Evolutionary conservation across 2,888 invertebrate genomes (phyloP).

Genomic region (Ectobius pallidus): DNA sequence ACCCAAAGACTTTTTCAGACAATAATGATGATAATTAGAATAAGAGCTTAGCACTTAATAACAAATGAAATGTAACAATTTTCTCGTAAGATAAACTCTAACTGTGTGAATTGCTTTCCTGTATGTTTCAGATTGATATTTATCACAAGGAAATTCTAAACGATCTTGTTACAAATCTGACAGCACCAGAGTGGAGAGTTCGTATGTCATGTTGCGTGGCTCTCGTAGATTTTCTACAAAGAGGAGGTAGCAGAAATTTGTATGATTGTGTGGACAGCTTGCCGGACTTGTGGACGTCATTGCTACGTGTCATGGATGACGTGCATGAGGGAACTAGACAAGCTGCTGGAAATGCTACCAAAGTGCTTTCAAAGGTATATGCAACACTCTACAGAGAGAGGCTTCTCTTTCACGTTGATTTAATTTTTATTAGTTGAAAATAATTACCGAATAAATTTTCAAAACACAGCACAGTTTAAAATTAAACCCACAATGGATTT

Average conservation of each 20-base stretch:
- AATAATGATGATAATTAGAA: too few relatives aligned
- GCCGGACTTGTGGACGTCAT: constrained; percentile 75
- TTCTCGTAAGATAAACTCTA: too few relatives aligned
- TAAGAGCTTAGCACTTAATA: too few relatives aligned
- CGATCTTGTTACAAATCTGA: constrained; percentile 82
- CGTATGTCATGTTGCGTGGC: constrained; percentile 91
- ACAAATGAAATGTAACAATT: too few relatives aligned
- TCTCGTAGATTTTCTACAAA: constrained; percentile 81
- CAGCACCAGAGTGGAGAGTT: constrained; percentile 85
- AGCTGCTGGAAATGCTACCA: constrained; percentile 74
- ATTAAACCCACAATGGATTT: too few relatives aligned
- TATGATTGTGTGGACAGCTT: constrained; percentile 49
- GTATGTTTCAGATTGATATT: constrained; percentile 69
- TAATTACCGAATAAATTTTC: too few relatives aligned
- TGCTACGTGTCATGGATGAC: constrained; percentile 93
- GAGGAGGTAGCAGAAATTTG: constrained; percentile 51
- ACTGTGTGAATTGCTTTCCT: too few relatives aligned
- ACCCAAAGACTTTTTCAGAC: too few relatives aligned
- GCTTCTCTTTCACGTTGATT: too few relatives aligned
- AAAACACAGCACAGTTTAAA: too few relatives aligned
- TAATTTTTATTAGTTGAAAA: too few relatives aligned
- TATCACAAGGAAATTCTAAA: constrained; percentile 81
- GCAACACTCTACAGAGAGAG: too few relatives aligned
- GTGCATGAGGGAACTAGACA: constrained; percentile 86
- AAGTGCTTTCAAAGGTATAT: constrained; percentile 78